Conservation (phyloP, 2,797 vertebrate genomes). For the Poecile montanus region DNA sequence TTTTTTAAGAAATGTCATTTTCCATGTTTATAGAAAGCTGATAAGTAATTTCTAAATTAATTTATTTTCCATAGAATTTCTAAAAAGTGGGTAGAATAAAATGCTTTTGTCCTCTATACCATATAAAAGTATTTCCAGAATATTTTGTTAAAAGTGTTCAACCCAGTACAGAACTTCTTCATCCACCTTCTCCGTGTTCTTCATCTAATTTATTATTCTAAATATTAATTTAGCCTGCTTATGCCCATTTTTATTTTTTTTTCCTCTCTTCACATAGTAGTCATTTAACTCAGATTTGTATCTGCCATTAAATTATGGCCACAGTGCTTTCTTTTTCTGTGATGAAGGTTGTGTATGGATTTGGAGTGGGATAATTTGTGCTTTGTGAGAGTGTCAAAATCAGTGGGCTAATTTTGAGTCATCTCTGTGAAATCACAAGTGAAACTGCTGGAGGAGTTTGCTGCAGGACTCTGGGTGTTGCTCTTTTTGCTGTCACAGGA, state of each 20-base stretch:
- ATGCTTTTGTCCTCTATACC: not conserved
- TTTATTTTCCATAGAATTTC: not conserved
- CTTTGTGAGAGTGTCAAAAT: not conserved
- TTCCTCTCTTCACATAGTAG: not conserved
- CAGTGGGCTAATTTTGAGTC: not conserved
- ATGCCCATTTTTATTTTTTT: not conserved
- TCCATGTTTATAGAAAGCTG: not conserved
- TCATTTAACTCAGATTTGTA: not conserved
- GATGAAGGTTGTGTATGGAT: not conserved
- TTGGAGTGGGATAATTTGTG: not conserved
- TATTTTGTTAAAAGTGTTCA: constrained; percentile 9
- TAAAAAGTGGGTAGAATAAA: not conserved
- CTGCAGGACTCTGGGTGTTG: not conserved
- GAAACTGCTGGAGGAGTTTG: not conserved
- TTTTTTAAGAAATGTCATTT: not conserved
- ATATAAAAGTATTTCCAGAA: not conserved
- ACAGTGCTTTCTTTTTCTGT: not conserved
- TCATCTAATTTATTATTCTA: constrained; percentile 41
- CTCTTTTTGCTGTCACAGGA: not conserved
- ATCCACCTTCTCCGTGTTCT: constrained; percentile 53
- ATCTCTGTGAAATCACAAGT: not conserved
- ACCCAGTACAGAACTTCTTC: not conserved
- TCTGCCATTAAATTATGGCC: not conserved
- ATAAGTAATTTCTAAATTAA: not conserved
- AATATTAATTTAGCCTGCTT: constrained; percentile 59